Conservation (phyloP, 2,888 invertebrate genomes). For the Acanthopleura granulata region DNA sequence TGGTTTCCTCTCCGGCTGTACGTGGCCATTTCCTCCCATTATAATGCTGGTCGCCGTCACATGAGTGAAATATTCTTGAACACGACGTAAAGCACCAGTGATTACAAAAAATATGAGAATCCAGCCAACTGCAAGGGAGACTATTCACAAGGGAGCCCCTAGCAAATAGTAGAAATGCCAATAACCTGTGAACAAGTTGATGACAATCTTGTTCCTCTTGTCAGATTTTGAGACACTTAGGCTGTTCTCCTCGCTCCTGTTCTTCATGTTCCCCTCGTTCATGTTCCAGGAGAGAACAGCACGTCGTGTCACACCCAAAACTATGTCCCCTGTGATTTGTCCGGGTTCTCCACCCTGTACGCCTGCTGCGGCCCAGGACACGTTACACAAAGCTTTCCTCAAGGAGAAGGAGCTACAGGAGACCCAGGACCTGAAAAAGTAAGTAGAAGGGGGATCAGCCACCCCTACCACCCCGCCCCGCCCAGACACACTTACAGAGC, state of each 20-base stretch:
- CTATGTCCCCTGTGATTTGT: neutral
- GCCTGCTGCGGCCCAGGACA: conserved; percentile 23
- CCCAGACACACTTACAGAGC: too few relatives aligned
- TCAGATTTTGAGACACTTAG: too few relatives aligned
- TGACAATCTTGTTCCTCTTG: too few relatives aligned
- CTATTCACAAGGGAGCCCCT: too few relatives aligned
- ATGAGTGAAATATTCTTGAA: neutral
- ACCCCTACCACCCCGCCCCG: neutral
- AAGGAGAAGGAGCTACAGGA: conserved; percentile 30
- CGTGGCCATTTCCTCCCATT: neutral
- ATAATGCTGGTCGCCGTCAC: neutral
- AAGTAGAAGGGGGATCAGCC: too few relatives aligned
- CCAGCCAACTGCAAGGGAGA: too few relatives aligned
- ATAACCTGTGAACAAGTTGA: too few relatives aligned
- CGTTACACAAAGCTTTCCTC: conserved; percentile 29
- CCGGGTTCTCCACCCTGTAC: neutral
- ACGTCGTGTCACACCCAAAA: neutral
- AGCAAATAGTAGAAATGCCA: too few relatives aligned
- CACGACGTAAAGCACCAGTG: neutral
- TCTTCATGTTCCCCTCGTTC: neutral
- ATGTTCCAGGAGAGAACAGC: conserved; percentile 6
- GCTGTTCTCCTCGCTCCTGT: neutral
- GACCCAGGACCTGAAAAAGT: conserved; percentile 52
- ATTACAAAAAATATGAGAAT: too few relatives aligned
- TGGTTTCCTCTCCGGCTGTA: neutral